Conservation (phyloP, 2,888 invertebrate genomes). For the Campoletis raptor region DNA sequence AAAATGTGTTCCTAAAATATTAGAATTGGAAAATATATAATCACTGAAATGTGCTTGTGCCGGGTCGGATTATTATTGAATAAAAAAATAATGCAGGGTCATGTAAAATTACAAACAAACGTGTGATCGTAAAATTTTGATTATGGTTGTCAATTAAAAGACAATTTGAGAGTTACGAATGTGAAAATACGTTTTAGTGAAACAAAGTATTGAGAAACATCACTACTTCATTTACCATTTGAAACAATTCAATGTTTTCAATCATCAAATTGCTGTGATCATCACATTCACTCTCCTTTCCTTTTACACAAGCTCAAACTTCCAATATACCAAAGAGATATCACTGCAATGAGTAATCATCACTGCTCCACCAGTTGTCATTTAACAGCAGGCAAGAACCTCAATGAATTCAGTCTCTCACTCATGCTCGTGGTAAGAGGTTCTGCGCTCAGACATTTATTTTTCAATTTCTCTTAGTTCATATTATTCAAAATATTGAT, state of each 20-base stretch:
- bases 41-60: not conserved
- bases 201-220: not conserved
- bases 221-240: not conserved
- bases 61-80: not conserved
- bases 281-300: slow-evolving; percentile 7
- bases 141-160: not conserved
- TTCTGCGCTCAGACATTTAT: not conserved
- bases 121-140: not conserved
- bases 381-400: slow-evolving; percentile 38
- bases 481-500: not conserved
- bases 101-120: not conserved
- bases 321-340: not conserved
- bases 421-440: slow-evolving; percentile 28
- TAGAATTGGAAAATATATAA: not conserved
- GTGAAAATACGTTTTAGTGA: not conserved
- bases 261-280: slow-evolving; percentile 2
- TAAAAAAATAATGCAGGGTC: not conserved
- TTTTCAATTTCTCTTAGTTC: not conserved
- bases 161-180: not conserved
- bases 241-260: not conserved
- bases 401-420: slow-evolving; percentile 47
- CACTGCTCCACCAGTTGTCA: slow-evolving; percentile 3
- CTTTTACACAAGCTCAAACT: slow-evolving; percentile 7
- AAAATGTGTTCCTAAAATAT: not conserved
- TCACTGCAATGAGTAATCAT: slow-evolving; percentile 26